These are phyloP conservation scores for Sinhomidia bicolor DNA, from an alignment of 2,888 invertebrate genomes.

Conservation along the genomic window DNA sequence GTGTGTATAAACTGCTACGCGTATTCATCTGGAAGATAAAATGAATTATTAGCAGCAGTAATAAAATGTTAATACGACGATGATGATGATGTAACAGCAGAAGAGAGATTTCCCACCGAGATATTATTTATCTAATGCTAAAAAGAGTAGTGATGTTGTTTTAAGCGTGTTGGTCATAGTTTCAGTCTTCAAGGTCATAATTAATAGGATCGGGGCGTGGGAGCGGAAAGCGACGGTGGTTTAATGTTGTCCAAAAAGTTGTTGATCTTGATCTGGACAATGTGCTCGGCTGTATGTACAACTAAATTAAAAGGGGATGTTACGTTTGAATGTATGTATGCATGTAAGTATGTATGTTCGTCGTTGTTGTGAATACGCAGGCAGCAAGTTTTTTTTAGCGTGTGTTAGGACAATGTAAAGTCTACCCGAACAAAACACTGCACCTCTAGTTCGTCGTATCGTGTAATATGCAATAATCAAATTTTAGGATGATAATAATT, in stretches of 20 bases:
- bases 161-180: slow-evolving; percentile 3
- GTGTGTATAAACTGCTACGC: too few relatives aligned
- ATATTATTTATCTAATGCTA: neutral
- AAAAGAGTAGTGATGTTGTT: too few relatives aligned
- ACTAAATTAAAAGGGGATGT: neutral
- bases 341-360: too few relatives aligned
- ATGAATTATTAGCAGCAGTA: slow-evolving; percentile 46
- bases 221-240: slow-evolving; percentile 67
- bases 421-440: neutral
- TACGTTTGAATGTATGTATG: neutral
- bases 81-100: slow-evolving; percentile 23
- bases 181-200: slow-evolving; percentile 64
- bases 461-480: neutral
- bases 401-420: neutral
- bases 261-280: slow-evolving; percentile 52
- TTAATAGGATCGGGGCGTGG: slow-evolving; percentile 62
- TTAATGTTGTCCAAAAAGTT: slow-evolving; percentile 57
- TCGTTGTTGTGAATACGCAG: too few relatives aligned
- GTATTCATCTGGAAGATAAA: slow-evolving; percentile 49
- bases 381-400: too few relatives aligned
- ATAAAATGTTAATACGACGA: too few relatives aligned
- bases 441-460: neutral
- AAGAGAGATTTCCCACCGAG: slow-evolving; percentile 48
- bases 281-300: neutral
- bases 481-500: too few relatives aligned